Conservation (phyloP, 2,797 vertebrate genomes). For the Peromyscus eremicus region DNA sequence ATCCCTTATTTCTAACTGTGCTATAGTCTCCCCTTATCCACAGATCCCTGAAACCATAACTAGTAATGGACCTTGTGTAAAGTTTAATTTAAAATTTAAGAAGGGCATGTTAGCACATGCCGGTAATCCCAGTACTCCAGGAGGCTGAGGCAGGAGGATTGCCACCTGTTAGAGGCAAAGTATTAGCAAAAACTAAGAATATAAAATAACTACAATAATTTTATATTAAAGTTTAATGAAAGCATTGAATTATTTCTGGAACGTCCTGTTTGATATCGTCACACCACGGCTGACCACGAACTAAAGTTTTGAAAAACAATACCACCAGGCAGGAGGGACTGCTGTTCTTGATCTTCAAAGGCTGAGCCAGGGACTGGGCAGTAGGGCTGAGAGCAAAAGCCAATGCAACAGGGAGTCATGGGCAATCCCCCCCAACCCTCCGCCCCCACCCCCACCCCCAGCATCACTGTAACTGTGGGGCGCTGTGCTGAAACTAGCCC, state of each 20-base stretch:
- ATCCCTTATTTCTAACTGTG: background rate
- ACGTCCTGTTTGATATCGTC: background rate
- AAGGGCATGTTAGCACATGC: background rate
- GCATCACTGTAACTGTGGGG: background rate
- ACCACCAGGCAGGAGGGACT: fast-evolving
- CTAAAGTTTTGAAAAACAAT: background rate
- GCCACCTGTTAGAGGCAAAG: no score
- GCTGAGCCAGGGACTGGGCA: background rate
- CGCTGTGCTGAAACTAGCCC: background rate
- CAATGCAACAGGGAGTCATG: background rate
- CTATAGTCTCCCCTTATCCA: background rate
- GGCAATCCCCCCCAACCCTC: background rate
- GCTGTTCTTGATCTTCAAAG: background rate
- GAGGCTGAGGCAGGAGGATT: background rate
- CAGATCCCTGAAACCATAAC: background rate
- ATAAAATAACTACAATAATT: background rate
- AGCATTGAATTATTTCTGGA: background rate
- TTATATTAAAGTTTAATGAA: background rate
- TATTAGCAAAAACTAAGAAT: background rate
- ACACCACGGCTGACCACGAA: background rate
- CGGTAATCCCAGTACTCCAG: background rate
- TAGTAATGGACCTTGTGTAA: background rate
- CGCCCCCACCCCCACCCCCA: no score
- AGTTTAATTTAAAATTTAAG: background rate
- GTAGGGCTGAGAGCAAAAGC: background rate